Evolutionary conservation across 2,113 vertebrate species (phyloP).

Genomic region (Etheostoma cragini): DNA sequence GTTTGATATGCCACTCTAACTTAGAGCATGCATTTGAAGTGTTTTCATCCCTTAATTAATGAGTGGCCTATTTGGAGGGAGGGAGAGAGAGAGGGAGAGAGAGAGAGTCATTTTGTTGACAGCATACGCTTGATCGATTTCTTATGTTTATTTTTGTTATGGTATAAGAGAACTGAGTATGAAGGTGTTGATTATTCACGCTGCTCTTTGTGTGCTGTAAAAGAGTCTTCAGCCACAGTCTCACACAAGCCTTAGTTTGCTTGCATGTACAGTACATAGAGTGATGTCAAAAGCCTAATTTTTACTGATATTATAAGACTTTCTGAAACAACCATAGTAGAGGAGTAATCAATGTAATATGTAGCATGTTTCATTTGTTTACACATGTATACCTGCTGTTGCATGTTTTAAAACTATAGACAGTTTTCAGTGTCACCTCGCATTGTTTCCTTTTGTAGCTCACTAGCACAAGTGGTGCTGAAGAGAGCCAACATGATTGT

Average conservation of each 20-base stretch:
- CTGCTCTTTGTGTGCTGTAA: slow-evolving; percentile 3
- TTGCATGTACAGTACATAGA: background rate
- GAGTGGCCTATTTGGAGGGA: slow-evolving; percentile 69
- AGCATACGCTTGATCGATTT: too few relatives aligned
- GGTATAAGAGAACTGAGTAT: slow-evolving; percentile 4
- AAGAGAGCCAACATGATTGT: too few relatives aligned
- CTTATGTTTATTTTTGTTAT: background rate
- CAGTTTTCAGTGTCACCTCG: background rate
- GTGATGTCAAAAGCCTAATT: background rate
- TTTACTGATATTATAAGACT: background rate
- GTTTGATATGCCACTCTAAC: slow-evolving; percentile 67
- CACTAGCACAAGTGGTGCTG: background rate
- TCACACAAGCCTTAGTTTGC: background rate
- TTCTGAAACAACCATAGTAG: background rate
- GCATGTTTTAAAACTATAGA: background rate
- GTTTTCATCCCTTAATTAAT: slow-evolving; percentile 73
- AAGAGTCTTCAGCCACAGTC: slow-evolving; percentile 15
- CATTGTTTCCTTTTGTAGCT: background rate
- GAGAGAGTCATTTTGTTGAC: too few relatives aligned
- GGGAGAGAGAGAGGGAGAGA: too few relatives aligned
- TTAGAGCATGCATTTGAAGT: slow-evolving; percentile 70
- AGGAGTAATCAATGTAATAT: background rate
- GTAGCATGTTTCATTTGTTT: too few relatives aligned
- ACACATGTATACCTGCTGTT: background rate
- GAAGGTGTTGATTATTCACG: slow-evolving; percentile 18